Conservation (phyloP, 2,113 vertebrate species). For the Bufo gargarizans region DNA sequence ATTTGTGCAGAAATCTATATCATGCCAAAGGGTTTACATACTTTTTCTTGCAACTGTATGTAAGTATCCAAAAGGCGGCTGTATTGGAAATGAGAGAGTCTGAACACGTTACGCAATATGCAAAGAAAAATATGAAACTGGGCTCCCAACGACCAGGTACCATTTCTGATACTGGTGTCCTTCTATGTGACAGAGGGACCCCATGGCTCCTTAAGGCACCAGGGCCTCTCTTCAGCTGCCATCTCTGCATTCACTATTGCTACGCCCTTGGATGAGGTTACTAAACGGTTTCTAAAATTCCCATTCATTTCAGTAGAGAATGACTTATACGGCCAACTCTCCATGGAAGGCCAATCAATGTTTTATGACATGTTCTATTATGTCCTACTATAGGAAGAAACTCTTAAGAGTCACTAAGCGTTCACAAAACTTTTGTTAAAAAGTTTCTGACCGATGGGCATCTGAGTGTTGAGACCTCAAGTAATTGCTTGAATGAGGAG, state of each 20-base stretch:
- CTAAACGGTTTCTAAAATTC: neutral
- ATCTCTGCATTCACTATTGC: neutral
- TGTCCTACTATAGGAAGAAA: neutral
- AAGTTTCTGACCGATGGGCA: too few relatives aligned
- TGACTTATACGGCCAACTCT: neutral
- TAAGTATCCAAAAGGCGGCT: neutral
- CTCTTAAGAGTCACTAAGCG: neutral
- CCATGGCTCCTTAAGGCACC: neutral
- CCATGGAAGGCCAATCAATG: neutral
- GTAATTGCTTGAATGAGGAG: too few relatives aligned
- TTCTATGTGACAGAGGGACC: neutral
- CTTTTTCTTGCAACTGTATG: too few relatives aligned
- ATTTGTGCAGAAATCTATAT: too few relatives aligned
- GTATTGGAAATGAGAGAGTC: neutral
- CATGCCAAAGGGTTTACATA: too few relatives aligned
- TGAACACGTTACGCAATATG: neutral
- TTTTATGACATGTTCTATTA: neutral
- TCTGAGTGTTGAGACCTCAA: too few relatives aligned
- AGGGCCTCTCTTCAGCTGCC: neutral
- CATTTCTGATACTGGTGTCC: neutral
- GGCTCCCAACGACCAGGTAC: neutral
- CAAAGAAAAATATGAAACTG: neutral
- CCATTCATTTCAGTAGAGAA: neutral
- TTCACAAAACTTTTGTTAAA: too few relatives aligned
- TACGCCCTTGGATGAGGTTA: neutral